These are phyloP conservation scores for Sitodiplosis mosellana DNA, from an alignment of 1,140 invertebrate genomes.

Conservation along the genomic window DNA sequence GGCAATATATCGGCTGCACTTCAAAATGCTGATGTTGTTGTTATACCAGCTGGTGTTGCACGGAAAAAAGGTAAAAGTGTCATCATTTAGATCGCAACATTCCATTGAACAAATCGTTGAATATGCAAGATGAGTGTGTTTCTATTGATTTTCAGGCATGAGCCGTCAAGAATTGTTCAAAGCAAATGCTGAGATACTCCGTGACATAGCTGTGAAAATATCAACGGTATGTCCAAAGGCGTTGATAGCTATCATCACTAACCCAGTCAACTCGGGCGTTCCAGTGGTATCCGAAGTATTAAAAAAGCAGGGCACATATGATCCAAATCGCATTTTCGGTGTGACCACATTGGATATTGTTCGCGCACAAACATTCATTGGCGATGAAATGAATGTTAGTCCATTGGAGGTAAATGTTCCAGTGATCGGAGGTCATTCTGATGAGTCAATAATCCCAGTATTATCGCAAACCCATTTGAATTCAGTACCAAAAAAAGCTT, in stretches of 20 bases:
- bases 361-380: conserved; percentile 67
- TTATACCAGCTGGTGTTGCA: conserved; percentile 95
- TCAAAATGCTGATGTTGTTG: conserved; percentile 63
- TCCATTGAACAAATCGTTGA: too few species aligned
- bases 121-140: too few species aligned
- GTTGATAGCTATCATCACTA: conserved; percentile 69
- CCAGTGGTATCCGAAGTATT: conserved; percentile 73
- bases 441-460: neutral
- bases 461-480: neutral
- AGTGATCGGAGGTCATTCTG: neutral
- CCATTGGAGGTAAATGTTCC: neutral
- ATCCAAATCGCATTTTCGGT: conserved; percentile 66
- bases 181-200: too few species aligned
- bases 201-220: conserved; percentile 46
- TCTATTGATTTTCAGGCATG: too few species aligned
- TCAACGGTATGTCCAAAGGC: conserved; percentile 63
- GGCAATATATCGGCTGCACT: conserved; percentile 46
- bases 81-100: too few species aligned
- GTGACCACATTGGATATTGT: conserved; percentile 83
- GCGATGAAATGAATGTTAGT: conserved; percentile 9
- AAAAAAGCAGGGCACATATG: conserved; percentile 54
- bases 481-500: too few species aligned
- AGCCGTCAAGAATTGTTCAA: too few species aligned
- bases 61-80: conserved; percentile 92
- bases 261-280: conserved; percentile 83